These are phyloP conservation scores for Phalanger gymnotis DNA, from an alignment of 2,797 vertebrate genomes.

Conservation along the genomic window DNA sequence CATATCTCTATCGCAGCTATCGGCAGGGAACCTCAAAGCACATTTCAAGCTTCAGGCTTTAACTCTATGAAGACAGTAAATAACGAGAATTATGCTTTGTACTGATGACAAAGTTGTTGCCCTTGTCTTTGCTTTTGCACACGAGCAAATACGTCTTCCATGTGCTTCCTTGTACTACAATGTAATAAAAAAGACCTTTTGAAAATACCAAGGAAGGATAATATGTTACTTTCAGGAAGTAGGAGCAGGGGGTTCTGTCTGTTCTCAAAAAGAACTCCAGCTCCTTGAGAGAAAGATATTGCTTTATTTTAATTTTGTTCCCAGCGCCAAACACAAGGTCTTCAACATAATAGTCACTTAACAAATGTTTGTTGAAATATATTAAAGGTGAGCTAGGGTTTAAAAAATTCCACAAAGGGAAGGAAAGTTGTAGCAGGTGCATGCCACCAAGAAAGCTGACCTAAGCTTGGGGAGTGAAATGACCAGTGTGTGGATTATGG, in stretches of 20 bases:
- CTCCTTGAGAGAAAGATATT: background rate
- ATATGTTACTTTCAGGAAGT: background rate
- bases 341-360: background rate
- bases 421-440: background rate
- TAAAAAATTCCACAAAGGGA: background rate
- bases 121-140: background rate
- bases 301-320: background rate
- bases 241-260: background rate
- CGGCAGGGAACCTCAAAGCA: background rate
- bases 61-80: background rate
- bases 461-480: background rate
- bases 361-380: background rate
- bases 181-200: background rate
- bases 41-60: conserved; percentile 9
- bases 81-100: background rate
- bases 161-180: background rate
- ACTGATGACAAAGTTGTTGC: background rate
- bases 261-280: background rate
- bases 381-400: background rate
- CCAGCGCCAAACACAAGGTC: background rate
- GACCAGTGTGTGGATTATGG: background rate
- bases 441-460: background rate
- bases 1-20: background rate
- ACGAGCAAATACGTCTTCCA: background rate
- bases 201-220: background rate